phyloP scores from a whole-genome alignment of 2,797 vertebrate species.

The Gila robusta region DNA sequence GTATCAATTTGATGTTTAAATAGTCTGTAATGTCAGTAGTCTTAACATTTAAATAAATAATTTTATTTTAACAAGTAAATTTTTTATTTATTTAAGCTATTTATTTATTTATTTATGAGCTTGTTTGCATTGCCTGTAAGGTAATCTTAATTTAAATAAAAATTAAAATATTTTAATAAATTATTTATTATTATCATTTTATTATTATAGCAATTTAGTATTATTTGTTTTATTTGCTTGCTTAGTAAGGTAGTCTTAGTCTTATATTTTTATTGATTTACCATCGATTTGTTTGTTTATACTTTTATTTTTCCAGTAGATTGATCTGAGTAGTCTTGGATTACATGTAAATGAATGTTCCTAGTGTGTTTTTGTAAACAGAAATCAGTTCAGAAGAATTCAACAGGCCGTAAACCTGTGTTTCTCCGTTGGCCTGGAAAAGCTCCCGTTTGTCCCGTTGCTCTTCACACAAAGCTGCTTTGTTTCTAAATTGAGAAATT shows the following conservation, averaged over 20 bases:
- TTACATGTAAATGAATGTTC: neutral
- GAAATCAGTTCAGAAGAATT: neutral
- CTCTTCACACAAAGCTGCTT: conserved; percentile 25
- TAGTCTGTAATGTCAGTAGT: neutral
- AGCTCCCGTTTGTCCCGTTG: neutral
- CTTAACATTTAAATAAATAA: neutral
- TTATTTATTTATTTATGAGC: neutral
- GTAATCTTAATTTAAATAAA: neutral
- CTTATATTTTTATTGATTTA: neutral
- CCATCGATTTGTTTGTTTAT: neutral
- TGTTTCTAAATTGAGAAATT: conserved; percentile 9
- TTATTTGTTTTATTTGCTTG: too few relatives aligned
- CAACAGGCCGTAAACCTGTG: too few relatives aligned
- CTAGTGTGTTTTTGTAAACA: neutral
- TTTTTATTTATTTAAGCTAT: neutral
- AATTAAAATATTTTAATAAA: neutral
- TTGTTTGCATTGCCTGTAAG: neutral
- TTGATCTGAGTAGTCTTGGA: too few relatives aligned
- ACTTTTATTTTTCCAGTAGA: neutral
- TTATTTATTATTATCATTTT: neutral
- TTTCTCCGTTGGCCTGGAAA: neutral
- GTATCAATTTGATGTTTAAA: neutral
- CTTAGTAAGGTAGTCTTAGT: neutral
- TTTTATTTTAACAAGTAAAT: neutral
- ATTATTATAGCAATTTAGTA: neutral